Base-by-base conservation (phyloP, 1,140 invertebrate species). In the Chironomus striatipennis region DNA sequence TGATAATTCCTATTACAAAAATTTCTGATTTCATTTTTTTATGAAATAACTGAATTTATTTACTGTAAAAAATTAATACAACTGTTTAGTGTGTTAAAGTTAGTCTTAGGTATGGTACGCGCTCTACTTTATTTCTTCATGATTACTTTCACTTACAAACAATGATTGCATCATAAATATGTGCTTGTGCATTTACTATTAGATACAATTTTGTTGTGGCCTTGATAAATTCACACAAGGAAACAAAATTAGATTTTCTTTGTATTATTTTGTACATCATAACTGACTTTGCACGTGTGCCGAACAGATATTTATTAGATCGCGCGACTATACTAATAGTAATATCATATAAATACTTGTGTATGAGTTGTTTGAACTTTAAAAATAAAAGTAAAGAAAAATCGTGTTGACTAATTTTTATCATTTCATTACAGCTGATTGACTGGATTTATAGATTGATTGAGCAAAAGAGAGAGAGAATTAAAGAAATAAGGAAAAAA, bases 141-240 rank as follows among this genome's bases (percentile, higher is more conserved):
- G 47, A n/a, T 57, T 57, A 57, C 47, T 57, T 57, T 57, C 47
- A 57, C 47, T 57, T n/a, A n/a, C n/a, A 57, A 57, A 57, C 47
- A 57, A 57, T 12, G n/a, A 57, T 57, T 57, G 47, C 47, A 57
- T 57, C 47, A 57, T 57, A 57, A 57, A 57, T 57, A 34, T n/a
- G n/a, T n/a, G 47, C 47, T 12, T 15, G 4, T 57, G 47, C 5
- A 57, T 12, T 57, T 57, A n/a, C n/a, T n/a, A n/a, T n/a, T n/a
- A n/a, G n/a, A n/a, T 15, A 57, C 47, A n/a, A 15, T 57, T 10
- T 47, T 1, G 12, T 57, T 57, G 47, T 57, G 47, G 47, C 47
- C 47, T 57, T 57, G 47, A n/a, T 15, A n/a, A 1, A 12, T 57
- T 15, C n/a, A 57, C 47, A n/a, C n/a, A n/a, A 57, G 12, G 47